Evolutionary conservation across 2,797 vertebrate species (phyloP).

Genomic region (Mus spretus): DNA sequence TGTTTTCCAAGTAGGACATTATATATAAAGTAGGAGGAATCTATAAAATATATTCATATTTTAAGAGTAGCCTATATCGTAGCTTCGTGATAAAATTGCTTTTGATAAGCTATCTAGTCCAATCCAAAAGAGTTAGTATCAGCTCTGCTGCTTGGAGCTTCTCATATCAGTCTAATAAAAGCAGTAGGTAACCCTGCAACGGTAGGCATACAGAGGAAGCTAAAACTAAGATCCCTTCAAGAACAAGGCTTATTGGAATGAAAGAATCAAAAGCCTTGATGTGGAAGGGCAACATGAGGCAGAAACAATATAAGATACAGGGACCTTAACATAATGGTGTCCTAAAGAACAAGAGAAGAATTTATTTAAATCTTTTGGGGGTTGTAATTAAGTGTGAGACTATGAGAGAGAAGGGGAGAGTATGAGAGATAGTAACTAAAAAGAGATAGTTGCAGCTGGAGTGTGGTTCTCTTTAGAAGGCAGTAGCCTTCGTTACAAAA

Average conservation of each 20-base stretch:
- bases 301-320: background rate
- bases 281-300: background rate
- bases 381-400: background rate
- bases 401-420: background rate
- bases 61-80: background rate
- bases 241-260: background rate
- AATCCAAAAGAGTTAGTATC: background rate
- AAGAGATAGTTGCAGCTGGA: background rate
- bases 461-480: background rate
- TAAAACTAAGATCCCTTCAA: background rate
- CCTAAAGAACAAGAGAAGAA: background rate
- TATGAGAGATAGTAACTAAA: background rate
- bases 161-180: background rate
- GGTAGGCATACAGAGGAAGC: background rate
- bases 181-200: background rate
- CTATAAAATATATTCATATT: background rate
- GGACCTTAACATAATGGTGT: background rate
- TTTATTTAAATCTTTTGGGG: background rate
- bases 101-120: background rate
- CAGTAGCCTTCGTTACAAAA: background rate
- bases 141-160: background rate
- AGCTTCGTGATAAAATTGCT: background rate
- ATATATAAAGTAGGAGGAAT: background rate
- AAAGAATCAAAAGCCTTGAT: background rate
- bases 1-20: background rate